A percentile compares a stretch with the other conserved stretches of the same genome.
Conservation (phyloP, 2,888 invertebrate genomes). For the Holacanthella duospinosa region DNA sequence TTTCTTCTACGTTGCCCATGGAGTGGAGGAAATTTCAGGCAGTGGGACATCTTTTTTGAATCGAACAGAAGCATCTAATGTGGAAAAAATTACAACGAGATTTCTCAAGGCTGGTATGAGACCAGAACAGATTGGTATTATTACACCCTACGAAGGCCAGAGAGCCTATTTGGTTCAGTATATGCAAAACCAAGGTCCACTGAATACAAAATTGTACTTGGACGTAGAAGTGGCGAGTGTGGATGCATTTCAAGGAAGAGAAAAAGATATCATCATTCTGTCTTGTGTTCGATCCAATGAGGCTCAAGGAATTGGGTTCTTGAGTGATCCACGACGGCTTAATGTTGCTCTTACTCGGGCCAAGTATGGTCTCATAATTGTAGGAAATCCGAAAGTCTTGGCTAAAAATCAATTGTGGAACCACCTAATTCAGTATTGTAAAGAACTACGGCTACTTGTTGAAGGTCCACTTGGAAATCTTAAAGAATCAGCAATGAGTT, state of each 20-base stretch:
- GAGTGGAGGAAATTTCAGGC: slow-evolving; percentile 97
- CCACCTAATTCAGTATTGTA: slow-evolving; percentile 90
- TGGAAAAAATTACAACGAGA: slow-evolving; percentile 92
- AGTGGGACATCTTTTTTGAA: slow-evolving; percentile 98
- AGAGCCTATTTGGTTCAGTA: slow-evolving; percentile 89
- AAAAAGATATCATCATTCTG: slow-evolving; percentile 98
- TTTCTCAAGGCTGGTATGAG: slow-evolving; percentile 89
- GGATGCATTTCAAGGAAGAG: slow-evolving; percentile 97
- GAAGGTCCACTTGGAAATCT: slow-evolving; percentile 96
- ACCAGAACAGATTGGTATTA: slow-evolving; percentile 96
- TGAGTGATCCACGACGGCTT: slow-evolving; percentile 92
- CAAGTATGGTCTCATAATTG: slow-evolving; percentile 93
- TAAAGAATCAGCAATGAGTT: slow-evolving; percentile 91
- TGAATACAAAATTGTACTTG: slow-evolving; percentile 92
- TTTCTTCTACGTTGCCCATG: slow-evolving; percentile 97
- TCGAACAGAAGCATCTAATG: slow-evolving; percentile 95
- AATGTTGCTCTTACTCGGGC: slow-evolving; percentile 97
- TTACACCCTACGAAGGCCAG: slow-evolving; percentile 98
- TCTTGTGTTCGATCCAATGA: slow-evolving; percentile 98
- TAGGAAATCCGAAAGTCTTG: slow-evolving; percentile 97
- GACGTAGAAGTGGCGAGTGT: slow-evolving; percentile 99
- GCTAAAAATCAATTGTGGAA: slow-evolving; percentile 99
- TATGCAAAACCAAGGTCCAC: slow-evolving; percentile 96
- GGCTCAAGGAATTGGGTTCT: slow-evolving; percentile 88
- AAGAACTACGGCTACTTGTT: slow-evolving; percentile 90